Conservation (phyloP, 2,888 invertebrate species). For the Ischnura elegans region DNA sequence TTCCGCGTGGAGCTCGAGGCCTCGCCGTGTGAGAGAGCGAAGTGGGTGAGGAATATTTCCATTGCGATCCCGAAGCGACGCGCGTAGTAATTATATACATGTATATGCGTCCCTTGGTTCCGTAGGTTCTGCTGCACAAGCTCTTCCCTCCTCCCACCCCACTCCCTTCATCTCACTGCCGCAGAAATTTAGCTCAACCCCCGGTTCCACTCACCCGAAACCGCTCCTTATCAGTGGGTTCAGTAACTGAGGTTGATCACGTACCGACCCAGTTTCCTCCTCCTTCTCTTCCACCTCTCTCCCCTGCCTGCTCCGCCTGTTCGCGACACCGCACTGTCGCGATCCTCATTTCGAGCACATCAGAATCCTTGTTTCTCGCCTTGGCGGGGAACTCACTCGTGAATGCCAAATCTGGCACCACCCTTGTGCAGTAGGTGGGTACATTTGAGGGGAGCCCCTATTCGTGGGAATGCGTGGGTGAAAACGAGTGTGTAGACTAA, state of each 20-base stretch:
- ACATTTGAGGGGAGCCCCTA: too few species aligned
- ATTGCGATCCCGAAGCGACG: conserved; percentile 32
- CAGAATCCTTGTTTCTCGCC: conserved; percentile 9
- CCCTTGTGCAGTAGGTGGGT: too few species aligned
- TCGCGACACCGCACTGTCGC: too few species aligned
- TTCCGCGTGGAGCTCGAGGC: not conserved
- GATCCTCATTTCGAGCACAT: conserved; percentile 3
- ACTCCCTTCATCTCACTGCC: not conserved
- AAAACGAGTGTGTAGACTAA: too few species aligned
- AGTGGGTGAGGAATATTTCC: not conserved
- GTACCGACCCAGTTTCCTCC: conserved; percentile 10
- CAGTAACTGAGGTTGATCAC: conserved; percentile 29
- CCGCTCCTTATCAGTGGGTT: conserved; percentile 29
- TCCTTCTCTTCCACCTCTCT: not conserved
- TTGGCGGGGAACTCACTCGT: not conserved
- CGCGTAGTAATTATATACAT: conserved; percentile 13
- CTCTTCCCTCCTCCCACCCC: not conserved
- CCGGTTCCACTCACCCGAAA: not conserved
- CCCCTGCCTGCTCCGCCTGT: not conserved
- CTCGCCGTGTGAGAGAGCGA: not conserved
- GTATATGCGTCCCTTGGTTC: not conserved
- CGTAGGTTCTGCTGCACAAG: conserved; percentile 8
- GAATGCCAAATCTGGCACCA: not conserved
- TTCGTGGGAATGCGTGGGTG: too few species aligned
- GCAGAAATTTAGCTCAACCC: not conserved